Evolutionary conservation across 1,140 invertebrate species (phyloP).

Genomic region (Calliphora vicina): DNA sequence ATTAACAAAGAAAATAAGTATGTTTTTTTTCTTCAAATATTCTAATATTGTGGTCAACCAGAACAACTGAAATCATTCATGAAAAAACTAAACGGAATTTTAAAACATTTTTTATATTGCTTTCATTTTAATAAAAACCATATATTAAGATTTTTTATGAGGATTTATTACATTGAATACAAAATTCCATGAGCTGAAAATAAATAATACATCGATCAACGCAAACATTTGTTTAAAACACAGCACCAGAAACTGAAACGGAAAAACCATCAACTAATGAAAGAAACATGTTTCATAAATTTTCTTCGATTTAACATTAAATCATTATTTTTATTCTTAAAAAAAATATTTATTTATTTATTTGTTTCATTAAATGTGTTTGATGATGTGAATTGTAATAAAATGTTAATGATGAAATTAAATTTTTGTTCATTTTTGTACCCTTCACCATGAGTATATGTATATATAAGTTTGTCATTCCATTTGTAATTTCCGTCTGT

Average conservation of each 20-base stretch:
- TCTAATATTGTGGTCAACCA: background rate
- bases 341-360: background rate
- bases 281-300: background rate
- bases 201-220: conserved; percentile 13
- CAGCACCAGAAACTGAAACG: too few species aligned
- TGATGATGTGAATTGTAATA: background rate
- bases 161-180: background rate
- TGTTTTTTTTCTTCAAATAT: too few species aligned
- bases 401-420: background rate
- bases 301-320: background rate
- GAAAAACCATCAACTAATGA: background rate
- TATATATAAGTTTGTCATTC: too few species aligned
- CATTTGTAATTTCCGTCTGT: too few species aligned
- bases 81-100: background rate
- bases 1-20: too few species aligned
- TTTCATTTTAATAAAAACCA: background rate
- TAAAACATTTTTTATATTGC: background rate
- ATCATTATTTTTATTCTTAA: background rate
- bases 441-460: too few species aligned
- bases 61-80: background rate
- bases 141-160: background rate
- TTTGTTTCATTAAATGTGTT: background rate
- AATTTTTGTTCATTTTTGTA: background rate
- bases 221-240: background rate
- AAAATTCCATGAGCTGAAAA: background rate